phyloP scores from a whole-genome alignment of 2,797 vertebrate genomes.

The Karalla daura region DNA sequence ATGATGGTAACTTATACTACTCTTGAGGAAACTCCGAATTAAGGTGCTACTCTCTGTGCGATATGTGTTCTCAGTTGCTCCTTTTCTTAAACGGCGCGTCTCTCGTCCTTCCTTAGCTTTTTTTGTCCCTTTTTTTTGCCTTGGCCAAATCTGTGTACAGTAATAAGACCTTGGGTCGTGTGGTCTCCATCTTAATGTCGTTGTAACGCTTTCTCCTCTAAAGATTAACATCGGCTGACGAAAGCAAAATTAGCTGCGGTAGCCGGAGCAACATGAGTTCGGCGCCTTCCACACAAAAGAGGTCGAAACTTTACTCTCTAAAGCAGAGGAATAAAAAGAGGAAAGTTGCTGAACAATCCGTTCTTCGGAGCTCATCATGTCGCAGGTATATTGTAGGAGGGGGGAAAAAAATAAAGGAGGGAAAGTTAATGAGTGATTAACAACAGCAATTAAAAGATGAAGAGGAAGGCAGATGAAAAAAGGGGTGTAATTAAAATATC shows the following conservation, averaged over 20 bases:
- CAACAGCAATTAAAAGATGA: conserved; percentile 99
- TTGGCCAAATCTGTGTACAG: too few species aligned
- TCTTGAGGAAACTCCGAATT: conserved; percentile 57
- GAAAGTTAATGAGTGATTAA: conserved; percentile 99
- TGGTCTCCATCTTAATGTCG: conserved; percentile 17
- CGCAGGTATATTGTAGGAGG: conserved; percentile 92
- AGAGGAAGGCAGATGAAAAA: conserved; percentile 83
- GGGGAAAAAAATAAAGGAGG: conserved; percentile 79
- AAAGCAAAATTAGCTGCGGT: conserved; percentile 8
- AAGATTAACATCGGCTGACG: conserved; percentile 37
- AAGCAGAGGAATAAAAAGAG: conserved; percentile 88
- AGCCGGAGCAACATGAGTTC: conserved; percentile 6
- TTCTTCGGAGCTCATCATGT: conserved; percentile 94
- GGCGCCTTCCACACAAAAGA: conserved; percentile 28
- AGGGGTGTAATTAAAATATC: conserved; percentile 99
- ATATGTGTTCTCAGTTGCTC: conserved; percentile 27
- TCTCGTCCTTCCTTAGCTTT: conserved; percentile 38
- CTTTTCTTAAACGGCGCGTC: conserved; percentile 48
- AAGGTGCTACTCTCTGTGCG: conserved; percentile 46
- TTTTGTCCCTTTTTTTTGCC: conserved; percentile 37
- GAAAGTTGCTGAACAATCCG: conserved; percentile 92
- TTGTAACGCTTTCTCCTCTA: conserved; percentile 13
- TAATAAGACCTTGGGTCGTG: too few species aligned
- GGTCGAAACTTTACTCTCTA: conserved; percentile 53
- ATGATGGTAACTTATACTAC: conserved; percentile 60